phyloP scores from a whole-genome alignment of 2,113 vertebrate genomes.

The Loxodonta africana region DNA sequence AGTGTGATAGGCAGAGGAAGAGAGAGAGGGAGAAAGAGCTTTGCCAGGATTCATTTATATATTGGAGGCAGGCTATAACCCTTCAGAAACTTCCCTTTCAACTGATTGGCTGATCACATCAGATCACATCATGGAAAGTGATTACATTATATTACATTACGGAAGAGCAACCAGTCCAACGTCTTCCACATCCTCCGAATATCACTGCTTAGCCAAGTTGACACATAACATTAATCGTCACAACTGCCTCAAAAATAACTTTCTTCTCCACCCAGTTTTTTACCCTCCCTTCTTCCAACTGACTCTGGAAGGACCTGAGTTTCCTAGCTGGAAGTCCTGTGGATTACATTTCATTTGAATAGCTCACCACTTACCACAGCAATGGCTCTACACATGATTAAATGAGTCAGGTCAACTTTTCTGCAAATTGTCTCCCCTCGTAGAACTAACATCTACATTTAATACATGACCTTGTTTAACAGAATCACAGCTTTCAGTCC shows the following conservation, averaged over 20 bases:
- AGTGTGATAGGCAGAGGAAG: no score
- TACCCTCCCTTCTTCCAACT: not conserved
- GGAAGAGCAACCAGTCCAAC: no score
- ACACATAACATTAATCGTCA: not conserved
- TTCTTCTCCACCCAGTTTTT: not conserved
- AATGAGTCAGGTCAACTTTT: slow-evolving; percentile 8
- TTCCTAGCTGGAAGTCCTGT: not conserved
- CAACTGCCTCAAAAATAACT: not conserved
- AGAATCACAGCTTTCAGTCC: not conserved
- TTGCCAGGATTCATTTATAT: not conserved
- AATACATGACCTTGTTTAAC: slow-evolving; percentile 52
- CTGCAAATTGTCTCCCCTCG: slow-evolving; percentile 11
- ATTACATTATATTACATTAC: no score
- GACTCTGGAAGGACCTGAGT: not conserved
- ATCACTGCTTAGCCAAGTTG: not conserved
- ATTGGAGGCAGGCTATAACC: not conserved
- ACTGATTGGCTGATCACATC: not conserved
- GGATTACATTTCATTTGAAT: not conserved
- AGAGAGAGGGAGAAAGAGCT: no score
- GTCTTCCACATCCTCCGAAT: not conserved
- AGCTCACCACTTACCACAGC: not conserved
- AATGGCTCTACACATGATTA: not conserved
- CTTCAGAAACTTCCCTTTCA: not conserved
- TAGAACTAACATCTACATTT: not conserved
- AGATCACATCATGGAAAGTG: not conserved